Percentiles rank a stretch among this genome's conserved stretches.
Conservation (phyloP, 2,888 invertebrate species). For the Hemithea aestivaria region DNA sequence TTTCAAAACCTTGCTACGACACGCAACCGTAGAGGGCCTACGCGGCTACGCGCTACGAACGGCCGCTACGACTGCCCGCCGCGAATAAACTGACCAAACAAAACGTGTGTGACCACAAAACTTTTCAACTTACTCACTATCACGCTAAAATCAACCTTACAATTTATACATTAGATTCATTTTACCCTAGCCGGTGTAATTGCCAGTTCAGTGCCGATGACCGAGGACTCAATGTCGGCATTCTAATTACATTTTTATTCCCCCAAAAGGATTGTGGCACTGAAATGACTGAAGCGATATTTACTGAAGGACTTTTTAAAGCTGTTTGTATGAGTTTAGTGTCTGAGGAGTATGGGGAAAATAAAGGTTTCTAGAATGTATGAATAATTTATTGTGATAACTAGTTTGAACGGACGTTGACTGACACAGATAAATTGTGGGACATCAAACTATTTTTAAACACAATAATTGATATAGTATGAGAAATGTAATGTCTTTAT, state of each 20-base stretch:
- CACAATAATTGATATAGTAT: too few species aligned
- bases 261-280: conserved; percentile 12
- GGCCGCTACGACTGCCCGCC: conserved; percentile 37
- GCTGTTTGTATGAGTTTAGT: too few species aligned
- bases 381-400: too few species aligned
- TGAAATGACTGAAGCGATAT: conserved; percentile 4
- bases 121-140: not conserved
- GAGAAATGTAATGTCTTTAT: too few species aligned
- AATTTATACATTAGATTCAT: too few species aligned
- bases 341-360: too few species aligned
- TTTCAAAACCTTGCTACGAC: conserved; percentile 22
- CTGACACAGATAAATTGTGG: conserved; percentile 1
- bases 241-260: conserved; percentile 18
- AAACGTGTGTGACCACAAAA: conserved; percentile 19
- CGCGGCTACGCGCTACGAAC: conserved; percentile 28
- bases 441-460: too few species aligned
- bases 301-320: not conserved
- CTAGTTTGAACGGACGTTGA: not conserved
- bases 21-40: conserved; percentile 33
- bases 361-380: too few species aligned
- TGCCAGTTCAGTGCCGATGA: conserved; percentile 45
- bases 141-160: too few species aligned
- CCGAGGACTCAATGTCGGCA: conserved; percentile 34
- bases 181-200: conserved; percentile 3
- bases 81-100: conserved; percentile 27